Evolutionary conservation across 1,140 invertebrate species (phyloP).

Genomic region (Hyles euphorbiae): DNA sequence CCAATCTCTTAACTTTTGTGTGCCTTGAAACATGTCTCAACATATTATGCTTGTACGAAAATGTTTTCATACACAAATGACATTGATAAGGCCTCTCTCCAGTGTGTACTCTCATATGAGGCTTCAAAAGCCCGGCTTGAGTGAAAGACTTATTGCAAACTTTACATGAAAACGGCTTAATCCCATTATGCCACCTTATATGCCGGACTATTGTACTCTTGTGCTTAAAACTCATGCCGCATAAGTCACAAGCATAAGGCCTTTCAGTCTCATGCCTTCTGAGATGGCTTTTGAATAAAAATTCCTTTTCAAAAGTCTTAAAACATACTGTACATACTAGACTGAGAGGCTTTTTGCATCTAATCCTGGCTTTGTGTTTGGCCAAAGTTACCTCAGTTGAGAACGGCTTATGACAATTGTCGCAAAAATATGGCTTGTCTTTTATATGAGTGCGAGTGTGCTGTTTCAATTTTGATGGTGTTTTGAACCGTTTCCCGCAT

Average conservation of each 20-base stretch:
- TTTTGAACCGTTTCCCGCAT: constrained; percentile 40
- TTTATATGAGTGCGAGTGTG: constrained; percentile 35
- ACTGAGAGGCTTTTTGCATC: constrained; percentile 24
- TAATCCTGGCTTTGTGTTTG: constrained; percentile 30
- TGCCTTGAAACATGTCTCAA: constrained; percentile 87
- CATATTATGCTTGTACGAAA: constrained; percentile 88
- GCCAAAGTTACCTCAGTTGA: constrained; percentile 30
- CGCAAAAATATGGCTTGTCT: constrained; percentile 33
- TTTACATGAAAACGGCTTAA: constrained; percentile 78
- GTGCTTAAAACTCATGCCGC: constrained; percentile 47
- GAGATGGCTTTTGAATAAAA: constrained; percentile 42
- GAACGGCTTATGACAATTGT: constrained; percentile 33
- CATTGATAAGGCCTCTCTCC: constrained; percentile 93
- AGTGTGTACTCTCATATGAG: constrained; percentile 89
- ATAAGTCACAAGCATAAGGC: constrained; percentile 41
- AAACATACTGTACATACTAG: constrained; percentile 38
- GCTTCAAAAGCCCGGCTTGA: constrained; percentile 83
- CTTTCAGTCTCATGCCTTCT: constrained; percentile 35
- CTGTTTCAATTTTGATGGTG: constrained; percentile 34
- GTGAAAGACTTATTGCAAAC: constrained; percentile 85
- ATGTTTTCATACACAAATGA: constrained; percentile 85
- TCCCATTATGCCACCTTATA: constrained; percentile 41
- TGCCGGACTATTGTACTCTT: constrained; percentile 47
- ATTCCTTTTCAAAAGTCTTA: constrained; percentile 42
- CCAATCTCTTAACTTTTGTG: constrained; percentile 87